phyloP scores from a whole-genome alignment of 1,140 invertebrate genomes.

The Dryas iulia region DNA sequence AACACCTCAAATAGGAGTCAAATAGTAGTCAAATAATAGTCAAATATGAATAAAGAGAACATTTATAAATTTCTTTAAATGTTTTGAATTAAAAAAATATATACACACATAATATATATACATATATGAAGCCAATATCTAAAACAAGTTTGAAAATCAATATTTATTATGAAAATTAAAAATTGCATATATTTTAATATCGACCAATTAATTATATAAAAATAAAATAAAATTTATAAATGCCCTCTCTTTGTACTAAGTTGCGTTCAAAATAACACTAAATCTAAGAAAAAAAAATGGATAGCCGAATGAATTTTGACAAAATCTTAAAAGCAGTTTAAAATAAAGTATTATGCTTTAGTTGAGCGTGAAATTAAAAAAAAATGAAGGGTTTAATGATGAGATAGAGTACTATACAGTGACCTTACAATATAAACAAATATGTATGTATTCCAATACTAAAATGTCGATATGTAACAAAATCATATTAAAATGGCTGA shows the following conservation, averaged over 20 bases:
- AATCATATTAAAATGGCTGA: constrained; percentile 16
- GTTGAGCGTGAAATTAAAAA: not conserved
- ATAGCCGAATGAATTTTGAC: not conserved
- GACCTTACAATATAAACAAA: constrained; percentile 32
- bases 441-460: constrained; percentile 31
- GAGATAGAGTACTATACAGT: not conserved
- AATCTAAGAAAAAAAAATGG: not conserved
- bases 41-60: too few species aligned
- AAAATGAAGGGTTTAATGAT: not conserved
- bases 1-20: too few species aligned
- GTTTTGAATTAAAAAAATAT: too few species aligned
- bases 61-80: too few species aligned
- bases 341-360: not conserved
- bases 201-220: not conserved
- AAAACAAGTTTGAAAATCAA: too few species aligned
- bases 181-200: too few species aligned
- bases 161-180: too few species aligned
- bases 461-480: constrained; percentile 14
- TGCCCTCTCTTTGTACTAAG: not conserved
- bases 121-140: too few species aligned
- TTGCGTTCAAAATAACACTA: not conserved
- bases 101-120: too few species aligned
- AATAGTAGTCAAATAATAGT: too few species aligned
- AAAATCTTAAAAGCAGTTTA: not conserved
- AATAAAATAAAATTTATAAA: not conserved